Evolutionary conservation across 2,888 invertebrate species (phyloP), one percentile per base, ranked within the genome.

Genomic region (Desoria tigrina): DNA sequence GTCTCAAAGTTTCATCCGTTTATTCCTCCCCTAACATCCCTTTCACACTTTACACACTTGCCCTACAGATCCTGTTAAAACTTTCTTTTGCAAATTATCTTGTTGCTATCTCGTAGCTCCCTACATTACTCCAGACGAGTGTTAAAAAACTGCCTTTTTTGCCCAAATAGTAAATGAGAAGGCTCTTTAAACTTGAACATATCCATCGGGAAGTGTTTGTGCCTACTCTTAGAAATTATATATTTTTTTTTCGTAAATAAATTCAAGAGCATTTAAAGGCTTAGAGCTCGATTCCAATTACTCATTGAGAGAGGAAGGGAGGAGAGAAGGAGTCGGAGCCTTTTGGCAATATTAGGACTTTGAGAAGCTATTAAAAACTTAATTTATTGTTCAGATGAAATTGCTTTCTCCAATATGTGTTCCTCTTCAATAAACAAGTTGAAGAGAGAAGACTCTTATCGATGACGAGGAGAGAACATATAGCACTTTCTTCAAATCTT

Each of bases 371-470:
- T 26, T 51, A 16, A 21, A 45, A 26, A 51, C 51, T 51, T 18
- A 51, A 51, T 51, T 51, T 21, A 26, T 26, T 51, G 26, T 51
- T 23, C 23, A 16, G 51, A 24, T 51, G 51, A 24, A 51, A 51
- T 51, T 51, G 51, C 24, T 51, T 51, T 51, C 51, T 26, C 26
- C 51, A 51, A 26, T 45, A 45, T 45, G 45, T 6, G 45, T 45
- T 21, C 18, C 6, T 51, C 26, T 14, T 51, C 51, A 24, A 21
- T 24, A 51, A 51, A 51, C 24, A 51, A 18, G 4, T 51, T 51
- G 51, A 51, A 23, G 26, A 23, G 26, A 51, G 51, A 14, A 51
- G 51, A 18, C 51, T 51, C 51, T 51, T 23, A 51, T 51, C 21
- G n/a, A 45, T 45, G 21, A 21, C n/a, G 45, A 45, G 45, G 45